These are phyloP conservation scores for Galaxias olidus DNA, from an alignment of 2,797 vertebrate species.

Conservation along the genomic window DNA sequence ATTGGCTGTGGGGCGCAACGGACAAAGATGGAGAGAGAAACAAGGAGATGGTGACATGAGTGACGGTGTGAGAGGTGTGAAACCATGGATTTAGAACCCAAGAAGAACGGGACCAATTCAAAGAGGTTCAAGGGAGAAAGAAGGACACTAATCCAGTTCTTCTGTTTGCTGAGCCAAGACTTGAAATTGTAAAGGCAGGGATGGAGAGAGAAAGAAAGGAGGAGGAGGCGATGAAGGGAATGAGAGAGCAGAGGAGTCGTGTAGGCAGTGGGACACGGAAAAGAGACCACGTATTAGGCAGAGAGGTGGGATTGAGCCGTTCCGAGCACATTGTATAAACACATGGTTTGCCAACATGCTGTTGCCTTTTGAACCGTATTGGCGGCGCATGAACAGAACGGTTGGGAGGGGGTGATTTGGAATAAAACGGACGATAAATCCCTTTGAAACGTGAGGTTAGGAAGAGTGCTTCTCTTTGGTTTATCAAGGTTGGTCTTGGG, in stretches of 20 bases:
- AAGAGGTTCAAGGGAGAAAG: constrained; percentile 15
- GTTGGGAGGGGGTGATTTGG: constrained; percentile 51
- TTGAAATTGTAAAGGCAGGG: constrained; percentile 18
- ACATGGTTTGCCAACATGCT: constrained; percentile 32
- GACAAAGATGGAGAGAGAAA: neutral
- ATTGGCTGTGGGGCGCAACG: neutral
- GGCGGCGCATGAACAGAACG: constrained; percentile 40
- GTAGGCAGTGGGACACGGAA: constrained; percentile 8
- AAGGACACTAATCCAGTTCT: constrained; percentile 31
- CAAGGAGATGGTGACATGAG: neutral
- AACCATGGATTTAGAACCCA: constrained; percentile 1
- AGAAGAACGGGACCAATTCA: constrained; percentile 1
- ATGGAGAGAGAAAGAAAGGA: constrained; percentile 9
- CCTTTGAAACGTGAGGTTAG: constrained; percentile 23
- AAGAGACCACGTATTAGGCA: constrained; percentile 17
- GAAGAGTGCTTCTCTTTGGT: constrained; percentile 48
- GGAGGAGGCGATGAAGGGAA: neutral
- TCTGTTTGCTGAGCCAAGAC: constrained; percentile 21
- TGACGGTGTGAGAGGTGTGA: neutral
- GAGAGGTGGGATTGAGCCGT: constrained; percentile 29
- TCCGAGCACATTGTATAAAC: constrained; percentile 42
- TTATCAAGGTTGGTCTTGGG: constrained; percentile 41
- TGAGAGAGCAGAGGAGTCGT: constrained; percentile 25
- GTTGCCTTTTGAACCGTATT: constrained; percentile 46
- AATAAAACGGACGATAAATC: constrained; percentile 20